Conservation (phyloP, 2,888 invertebrate species). For the Diabrotica balteata region DNA sequence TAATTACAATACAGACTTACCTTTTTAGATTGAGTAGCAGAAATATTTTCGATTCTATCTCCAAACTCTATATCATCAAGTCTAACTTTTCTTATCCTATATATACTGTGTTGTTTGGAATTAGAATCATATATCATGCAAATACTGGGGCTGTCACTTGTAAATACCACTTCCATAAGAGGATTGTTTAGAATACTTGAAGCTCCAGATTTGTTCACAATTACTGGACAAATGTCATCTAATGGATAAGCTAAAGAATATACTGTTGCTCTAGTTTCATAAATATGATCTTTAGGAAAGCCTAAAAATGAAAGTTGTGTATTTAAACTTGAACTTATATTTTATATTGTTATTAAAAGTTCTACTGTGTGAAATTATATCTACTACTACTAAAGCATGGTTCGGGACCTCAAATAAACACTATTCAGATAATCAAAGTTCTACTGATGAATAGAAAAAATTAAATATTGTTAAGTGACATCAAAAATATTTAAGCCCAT, state of each 20-base stretch:
- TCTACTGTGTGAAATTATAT: no score
- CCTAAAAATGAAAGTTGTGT: conserved; percentile 25
- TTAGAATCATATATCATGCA: conserved; percentile 82
- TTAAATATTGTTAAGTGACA: no score
- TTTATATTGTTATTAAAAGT: no score
- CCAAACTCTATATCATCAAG: conserved; percentile 68
- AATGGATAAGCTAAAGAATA: conserved; percentile 90
- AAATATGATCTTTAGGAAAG: conserved; percentile 37
- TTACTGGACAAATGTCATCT: conserved; percentile 88
- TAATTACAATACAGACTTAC: conserved; percentile 29
- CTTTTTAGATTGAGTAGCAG: conserved; percentile 47
- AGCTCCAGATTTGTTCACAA: conserved; percentile 71
- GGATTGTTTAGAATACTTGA: conserved; percentile 71
- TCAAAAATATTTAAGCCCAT: no score
- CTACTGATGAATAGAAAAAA: no score
- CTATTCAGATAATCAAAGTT: no score
- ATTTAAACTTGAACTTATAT: no score
- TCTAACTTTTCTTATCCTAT: conserved; percentile 78
- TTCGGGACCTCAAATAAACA: no score
- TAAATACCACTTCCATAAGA: conserved; percentile 73
- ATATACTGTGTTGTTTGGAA: conserved; percentile 81
- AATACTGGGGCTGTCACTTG: conserved; percentile 79
- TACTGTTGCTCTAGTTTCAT: conserved; percentile 73
- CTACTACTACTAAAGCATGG: no score
- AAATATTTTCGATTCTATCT: conserved; percentile 46